These are phyloP conservation scores for Cyrtodaria siliqua DNA, from an alignment of 2,888 invertebrate genomes.

Conservation along the genomic window DNA sequence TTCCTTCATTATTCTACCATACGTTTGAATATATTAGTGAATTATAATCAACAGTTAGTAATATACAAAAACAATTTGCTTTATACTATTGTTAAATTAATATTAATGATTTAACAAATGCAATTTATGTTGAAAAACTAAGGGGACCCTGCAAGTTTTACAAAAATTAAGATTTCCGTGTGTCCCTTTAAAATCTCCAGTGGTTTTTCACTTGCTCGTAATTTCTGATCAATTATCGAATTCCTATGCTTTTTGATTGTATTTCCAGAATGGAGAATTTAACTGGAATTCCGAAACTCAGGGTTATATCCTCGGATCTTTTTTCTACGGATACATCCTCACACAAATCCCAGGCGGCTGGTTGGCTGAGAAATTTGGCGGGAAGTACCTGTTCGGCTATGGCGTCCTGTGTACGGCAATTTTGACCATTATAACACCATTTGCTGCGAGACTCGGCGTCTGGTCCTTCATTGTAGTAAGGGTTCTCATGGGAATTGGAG, in stretches of 20 bases:
- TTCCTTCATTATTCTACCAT: too few relatives aligned
- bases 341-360: constrained; percentile 85
- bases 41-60: too few relatives aligned
- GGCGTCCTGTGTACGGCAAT: constrained; percentile 94
- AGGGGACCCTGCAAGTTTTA: too few relatives aligned
- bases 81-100: too few relatives aligned
- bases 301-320: constrained; percentile 83
- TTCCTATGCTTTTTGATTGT: constrained; percentile 6
- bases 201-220: too few relatives aligned
- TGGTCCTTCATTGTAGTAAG: constrained; percentile 91
- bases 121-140: too few relatives aligned
- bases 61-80: too few relatives aligned
- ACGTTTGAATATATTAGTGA: too few relatives aligned
- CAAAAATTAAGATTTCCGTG: too few relatives aligned
- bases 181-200: too few relatives aligned
- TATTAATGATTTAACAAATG: too few relatives aligned
- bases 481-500: constrained; percentile 93
- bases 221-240: too few relatives aligned
- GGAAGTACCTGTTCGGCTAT: constrained; percentile 93
- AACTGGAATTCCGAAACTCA: constrained; percentile 80
- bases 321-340: constrained; percentile 85
- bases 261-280: constrained; percentile 79
- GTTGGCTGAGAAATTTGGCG: constrained; percentile 93
- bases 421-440: constrained; percentile 93
- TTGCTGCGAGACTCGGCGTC: constrained; percentile 91